Percentiles rank a stretch among this genome's conserved stretches.
These are phyloP conservation scores for Tetragnatha montana DNA, from an alignment of 2,888 invertebrate species.

Conservation along the genomic window DNA sequence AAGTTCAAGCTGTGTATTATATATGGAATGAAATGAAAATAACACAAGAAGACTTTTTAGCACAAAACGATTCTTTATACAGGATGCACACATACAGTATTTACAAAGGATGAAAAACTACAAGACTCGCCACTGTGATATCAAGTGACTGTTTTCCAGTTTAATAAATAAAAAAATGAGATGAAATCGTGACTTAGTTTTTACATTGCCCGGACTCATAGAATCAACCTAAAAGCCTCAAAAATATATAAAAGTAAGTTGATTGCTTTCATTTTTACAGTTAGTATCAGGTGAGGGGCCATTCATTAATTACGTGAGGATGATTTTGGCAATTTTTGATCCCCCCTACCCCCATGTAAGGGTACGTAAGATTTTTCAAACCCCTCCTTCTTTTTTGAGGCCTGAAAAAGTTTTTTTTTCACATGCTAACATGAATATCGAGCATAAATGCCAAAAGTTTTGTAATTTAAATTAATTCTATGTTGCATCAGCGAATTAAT, in stretches of 20 bases:
- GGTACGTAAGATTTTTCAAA: too few species aligned
- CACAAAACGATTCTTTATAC: conserved; percentile 38
- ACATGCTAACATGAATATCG: too few species aligned
- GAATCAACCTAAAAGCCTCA: not conserved
- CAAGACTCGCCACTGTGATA: not conserved
- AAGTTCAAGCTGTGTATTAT: not conserved
- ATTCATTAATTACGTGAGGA: too few species aligned
- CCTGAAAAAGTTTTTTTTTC: too few species aligned
- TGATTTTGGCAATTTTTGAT: too few species aligned
- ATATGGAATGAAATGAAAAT: not conserved
- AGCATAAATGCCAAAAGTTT: too few species aligned
- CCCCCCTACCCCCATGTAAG: too few species aligned
- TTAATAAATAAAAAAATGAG: not conserved
- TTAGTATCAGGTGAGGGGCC: not conserved
- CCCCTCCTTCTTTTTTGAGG: too few species aligned
- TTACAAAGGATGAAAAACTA: conserved; percentile 30
- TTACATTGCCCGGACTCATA: not conserved
- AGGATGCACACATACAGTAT: conserved; percentile 19
- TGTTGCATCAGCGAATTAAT: too few species aligned
- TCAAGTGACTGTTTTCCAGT: not conserved
- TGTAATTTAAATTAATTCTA: too few species aligned
- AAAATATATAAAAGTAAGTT: not conserved
- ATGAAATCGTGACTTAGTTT: not conserved
- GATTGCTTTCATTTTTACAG: not conserved
- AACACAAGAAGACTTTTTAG: not conserved